Conservation (phyloP, 2,113 vertebrate species). For the Rhea americana region DNA sequence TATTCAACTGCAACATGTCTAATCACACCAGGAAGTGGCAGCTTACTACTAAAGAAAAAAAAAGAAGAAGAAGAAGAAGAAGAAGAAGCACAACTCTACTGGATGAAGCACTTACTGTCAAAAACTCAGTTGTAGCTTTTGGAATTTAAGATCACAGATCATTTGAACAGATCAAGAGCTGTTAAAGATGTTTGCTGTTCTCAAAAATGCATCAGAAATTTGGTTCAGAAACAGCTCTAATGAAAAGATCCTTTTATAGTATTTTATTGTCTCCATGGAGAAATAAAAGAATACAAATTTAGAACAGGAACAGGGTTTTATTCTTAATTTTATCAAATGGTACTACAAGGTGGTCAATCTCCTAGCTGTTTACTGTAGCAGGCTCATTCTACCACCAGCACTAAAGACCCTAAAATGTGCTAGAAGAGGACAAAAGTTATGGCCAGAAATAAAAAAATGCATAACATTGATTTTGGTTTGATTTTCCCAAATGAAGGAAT, state of each 20-base stretch:
- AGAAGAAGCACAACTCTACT: not conserved
- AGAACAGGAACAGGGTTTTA: not conserved
- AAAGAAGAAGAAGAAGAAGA: not conserved
- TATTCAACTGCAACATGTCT: not conserved
- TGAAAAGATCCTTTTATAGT: fast-evolving
- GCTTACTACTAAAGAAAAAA: not conserved
- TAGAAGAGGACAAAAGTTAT: not conserved
- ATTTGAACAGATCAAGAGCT: not conserved
- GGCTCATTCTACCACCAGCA: not conserved
- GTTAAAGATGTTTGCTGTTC: not conserved
- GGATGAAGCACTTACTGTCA: not conserved
- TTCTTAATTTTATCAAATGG: not conserved
- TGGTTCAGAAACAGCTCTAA: not conserved
- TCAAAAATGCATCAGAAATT: not conserved
- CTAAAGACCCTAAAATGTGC: not conserved
- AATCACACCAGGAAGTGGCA: not conserved
- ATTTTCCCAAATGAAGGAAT: not conserved
- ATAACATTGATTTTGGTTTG: not conserved
- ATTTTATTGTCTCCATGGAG: not conserved
- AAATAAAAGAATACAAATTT: not conserved
- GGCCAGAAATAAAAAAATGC: not conserved
- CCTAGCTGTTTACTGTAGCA: not conserved
- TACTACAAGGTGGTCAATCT: not conserved
- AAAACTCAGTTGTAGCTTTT: not conserved
- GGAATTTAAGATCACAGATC: not conserved